Percentiles rank a stretch among this genome's conserved stretches.
phyloP scores from a whole-genome alignment of 2,797 vertebrate genomes.

The Florisuga fusca region DNA sequence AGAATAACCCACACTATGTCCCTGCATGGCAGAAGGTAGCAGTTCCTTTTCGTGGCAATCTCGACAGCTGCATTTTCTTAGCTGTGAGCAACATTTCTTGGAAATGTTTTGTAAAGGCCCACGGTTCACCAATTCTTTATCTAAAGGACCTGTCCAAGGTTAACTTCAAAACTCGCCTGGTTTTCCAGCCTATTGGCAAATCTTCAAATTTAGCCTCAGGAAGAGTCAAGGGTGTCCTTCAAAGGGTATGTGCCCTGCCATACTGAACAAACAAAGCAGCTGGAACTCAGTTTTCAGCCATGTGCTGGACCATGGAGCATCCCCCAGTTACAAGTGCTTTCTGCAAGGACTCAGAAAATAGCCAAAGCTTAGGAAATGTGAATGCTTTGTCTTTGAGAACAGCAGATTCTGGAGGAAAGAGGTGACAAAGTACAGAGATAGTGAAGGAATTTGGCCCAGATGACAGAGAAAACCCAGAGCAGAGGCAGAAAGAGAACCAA shows the following conservation, averaged over 20 bases:
- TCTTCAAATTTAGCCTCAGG: background rate
- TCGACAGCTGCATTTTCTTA: conserved; percentile 18
- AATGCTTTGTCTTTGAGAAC: background rate
- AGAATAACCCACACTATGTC: background rate
- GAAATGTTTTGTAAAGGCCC: background rate
- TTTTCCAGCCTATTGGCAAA: conserved; percentile 5
- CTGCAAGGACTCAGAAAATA: background rate
- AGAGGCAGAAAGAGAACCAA: background rate
- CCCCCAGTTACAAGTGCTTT: background rate
- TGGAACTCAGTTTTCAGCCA: background rate
- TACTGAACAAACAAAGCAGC: background rate
- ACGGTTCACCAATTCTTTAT: conserved; percentile 32
- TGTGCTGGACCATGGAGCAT: background rate
- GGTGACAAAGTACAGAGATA: background rate
- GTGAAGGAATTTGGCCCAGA: background rate
- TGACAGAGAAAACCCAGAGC: background rate
- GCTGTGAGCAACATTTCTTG: background rate
- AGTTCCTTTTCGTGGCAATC: background rate
- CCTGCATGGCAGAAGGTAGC: background rate
- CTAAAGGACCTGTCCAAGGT: conserved; percentile 25
- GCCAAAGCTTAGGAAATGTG: background rate
- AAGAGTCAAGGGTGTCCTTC: background rate
- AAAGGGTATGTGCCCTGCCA: background rate
- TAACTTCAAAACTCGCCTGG: background rate
- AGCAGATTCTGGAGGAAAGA: background rate